These are phyloP conservation scores for Chauna torquata DNA, from an alignment of 2,113 vertebrate species.

Conservation along the genomic window DNA sequence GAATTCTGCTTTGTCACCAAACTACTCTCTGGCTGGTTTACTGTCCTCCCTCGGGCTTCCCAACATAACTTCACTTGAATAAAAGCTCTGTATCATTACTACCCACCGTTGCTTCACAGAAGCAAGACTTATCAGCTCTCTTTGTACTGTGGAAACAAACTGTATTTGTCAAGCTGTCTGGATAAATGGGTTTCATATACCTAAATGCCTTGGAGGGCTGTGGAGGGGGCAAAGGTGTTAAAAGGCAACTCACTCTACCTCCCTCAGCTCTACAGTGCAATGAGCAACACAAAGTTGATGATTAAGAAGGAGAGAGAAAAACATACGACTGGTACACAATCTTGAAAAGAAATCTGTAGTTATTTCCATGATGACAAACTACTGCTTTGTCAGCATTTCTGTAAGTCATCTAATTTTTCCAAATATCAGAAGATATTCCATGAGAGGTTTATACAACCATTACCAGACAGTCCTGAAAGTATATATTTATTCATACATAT, in stretches of 20 bases:
- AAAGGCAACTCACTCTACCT: neutral
- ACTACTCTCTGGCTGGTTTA: neutral
- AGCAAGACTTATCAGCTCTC: neutral
- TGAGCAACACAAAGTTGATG: neutral
- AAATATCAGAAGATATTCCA: neutral
- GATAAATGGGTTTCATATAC: neutral
- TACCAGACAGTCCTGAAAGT: neutral
- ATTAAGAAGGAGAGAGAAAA: neutral
- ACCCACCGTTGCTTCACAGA: accelerated
- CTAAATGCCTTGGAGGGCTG: neutral
- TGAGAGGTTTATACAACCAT: neutral
- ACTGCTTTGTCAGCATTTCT: neutral
- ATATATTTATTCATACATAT: neutral
- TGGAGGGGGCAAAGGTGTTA: neutral
- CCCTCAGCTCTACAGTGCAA: neutral
- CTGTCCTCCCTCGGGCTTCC: neutral
- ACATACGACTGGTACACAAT: neutral
- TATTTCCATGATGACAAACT: too few species aligned
- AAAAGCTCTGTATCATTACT: neutral
- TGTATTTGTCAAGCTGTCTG: neutral
- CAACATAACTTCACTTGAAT: neutral
- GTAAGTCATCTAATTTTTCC: neutral
- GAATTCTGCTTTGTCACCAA: neutral
- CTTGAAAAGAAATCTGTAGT: too few species aligned
- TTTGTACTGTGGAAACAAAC: neutral